Evolutionary conservation across 2,888 invertebrate genomes (phyloP), one percentile per base, ranked within the genome.

Genomic region (Malachius bipustulatus): DNA sequence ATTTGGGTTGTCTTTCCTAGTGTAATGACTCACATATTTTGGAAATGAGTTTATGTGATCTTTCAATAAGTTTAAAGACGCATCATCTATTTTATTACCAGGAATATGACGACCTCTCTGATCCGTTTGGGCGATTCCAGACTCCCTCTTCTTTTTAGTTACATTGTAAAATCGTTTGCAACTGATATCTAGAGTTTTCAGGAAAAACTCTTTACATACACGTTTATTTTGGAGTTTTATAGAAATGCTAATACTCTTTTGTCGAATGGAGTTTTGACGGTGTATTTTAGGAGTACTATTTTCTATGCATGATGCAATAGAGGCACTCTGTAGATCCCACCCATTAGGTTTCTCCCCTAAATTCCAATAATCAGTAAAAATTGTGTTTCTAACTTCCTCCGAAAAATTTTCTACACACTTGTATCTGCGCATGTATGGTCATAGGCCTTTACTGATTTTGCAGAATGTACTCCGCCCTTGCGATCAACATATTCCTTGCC

Each of bases 21-120:
- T 46, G 41, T 49, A 49, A 47, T 44, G 46, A 30, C 45, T 47
- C 43, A 47, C 43, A 34, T 47, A 48, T 26, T 42, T 45, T 19
- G 44, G 47, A 49, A 48, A 49, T 37, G 40, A 44, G 42, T 46
- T 19, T 13, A 40, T 46, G 40, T 43, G 45, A 35, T 39, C 40
- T 31, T n/a, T n/a, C n/a, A n/a, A n/a, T n/a, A n/a, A n/a, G n/a
- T 31, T 36, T 35, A 38, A n/a, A n/a, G n/a, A n/a, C n/a, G n/a
- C n/a, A n/a, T n/a, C n/a, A n/a, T n/a, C n/a, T n/a, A n/a, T n/a
- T n/a, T n/a, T n/a, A n/a, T n/a, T n/a, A n/a, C n/a, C n/a, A n/a
- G n/a, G n/a, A n/a, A n/a, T n/a, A n/a, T n/a, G n/a, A n/a, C n/a
- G n/a, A n/a, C n/a, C n/a, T n/a, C n/a, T n/a, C n/a, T n/a, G n/a